Conservation (phyloP, 2,888 invertebrate species). For the Tenthredo distinguenda region DNA sequence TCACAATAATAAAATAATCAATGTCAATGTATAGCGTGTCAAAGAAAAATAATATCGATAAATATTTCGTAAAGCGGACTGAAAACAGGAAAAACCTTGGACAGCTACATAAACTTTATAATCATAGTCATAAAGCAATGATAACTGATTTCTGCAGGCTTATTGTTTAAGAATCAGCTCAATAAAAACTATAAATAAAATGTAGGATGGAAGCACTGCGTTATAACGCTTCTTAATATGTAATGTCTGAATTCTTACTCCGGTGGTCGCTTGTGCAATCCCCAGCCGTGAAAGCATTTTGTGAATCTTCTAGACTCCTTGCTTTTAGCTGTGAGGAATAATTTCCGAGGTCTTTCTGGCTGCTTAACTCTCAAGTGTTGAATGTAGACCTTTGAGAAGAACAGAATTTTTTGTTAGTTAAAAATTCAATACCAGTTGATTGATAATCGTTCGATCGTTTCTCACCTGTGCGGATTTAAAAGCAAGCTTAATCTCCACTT, state of each 20-base stretch:
- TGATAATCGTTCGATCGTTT: conserved; percentile 25
- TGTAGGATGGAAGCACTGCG: conserved; percentile 37
- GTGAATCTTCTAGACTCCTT: conserved; percentile 97
- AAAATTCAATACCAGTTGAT: background rate
- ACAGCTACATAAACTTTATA: conserved; percentile 3
- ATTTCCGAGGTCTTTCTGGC: conserved; percentile 92
- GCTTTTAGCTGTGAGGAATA: conserved; percentile 96
- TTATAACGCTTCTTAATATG: conserved; percentile 23
- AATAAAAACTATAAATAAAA: conserved; percentile 44
- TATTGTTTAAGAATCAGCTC: conserved; percentile 31
- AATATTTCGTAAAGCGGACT: background rate
- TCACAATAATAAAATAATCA: conserved; percentile 31
- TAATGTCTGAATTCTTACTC: conserved; percentile 79
- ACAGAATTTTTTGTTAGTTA: conserved; percentile 52
- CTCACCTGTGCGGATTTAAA: conserved; percentile 98
- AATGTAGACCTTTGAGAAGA: conserved; percentile 90
- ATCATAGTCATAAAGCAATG: background rate
- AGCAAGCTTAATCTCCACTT: conserved; percentile 99
- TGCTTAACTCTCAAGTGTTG: conserved; percentile 98
- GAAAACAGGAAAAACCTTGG: background rate
- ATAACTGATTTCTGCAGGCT: background rate
- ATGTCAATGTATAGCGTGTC: conserved; percentile 1
- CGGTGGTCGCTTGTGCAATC: conserved; percentile 90
- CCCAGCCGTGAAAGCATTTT: conserved; percentile 99
- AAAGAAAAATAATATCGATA: background rate